A percentile compares a stretch with the other conserved stretches of the same genome.
Conservation (phyloP, 2,888 invertebrate species). For the Netelia inedita region DNA sequence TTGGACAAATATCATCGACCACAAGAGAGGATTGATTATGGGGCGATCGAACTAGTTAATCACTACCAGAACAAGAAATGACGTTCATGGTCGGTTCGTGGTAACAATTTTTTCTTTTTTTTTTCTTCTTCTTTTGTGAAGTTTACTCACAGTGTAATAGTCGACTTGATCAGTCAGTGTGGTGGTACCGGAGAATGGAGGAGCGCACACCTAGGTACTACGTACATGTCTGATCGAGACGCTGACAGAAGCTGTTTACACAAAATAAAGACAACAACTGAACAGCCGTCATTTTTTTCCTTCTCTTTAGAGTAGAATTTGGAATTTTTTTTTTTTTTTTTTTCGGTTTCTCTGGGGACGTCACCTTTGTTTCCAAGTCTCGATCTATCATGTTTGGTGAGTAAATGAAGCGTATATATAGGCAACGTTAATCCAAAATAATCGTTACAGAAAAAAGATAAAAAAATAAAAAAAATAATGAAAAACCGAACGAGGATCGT, state of each 20-base stretch:
- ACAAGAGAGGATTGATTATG: conserved; percentile 63
- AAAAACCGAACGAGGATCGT: background rate
- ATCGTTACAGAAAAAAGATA: background rate
- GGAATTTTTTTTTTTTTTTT: conserved; percentile 16
- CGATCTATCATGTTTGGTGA: conserved; percentile 2
- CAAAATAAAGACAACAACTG: conserved; percentile 85
- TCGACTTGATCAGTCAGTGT: conserved; percentile 83
- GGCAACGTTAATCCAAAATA: background rate
- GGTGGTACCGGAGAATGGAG: conserved; percentile 83
- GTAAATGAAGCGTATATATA: background rate
- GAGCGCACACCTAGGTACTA: conserved; percentile 84
- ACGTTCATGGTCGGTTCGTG: conserved; percentile 67
- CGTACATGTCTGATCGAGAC: conserved; percentile 84
- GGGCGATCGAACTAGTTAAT: conserved; percentile 48
- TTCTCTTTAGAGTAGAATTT: conserved; percentile 24
- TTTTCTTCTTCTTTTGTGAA: conserved; percentile 77
- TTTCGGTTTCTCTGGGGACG: conserved; percentile 13
- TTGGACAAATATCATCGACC: conserved; percentile 60
- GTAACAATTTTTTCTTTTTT: conserved; percentile 58
- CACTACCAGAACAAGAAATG: conserved; percentile 62
- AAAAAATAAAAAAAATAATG: background rate
- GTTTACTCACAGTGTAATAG: conserved; percentile 84
- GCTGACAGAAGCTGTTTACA: conserved; percentile 85
- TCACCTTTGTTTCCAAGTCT: conserved; percentile 31
- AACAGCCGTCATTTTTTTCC: conserved; percentile 81